Evolutionary conservation across 2,113 vertebrate genomes (phyloP), one percentile per base, ranked within the genome.

Genomic region (Eubucco bourcierii): DNA sequence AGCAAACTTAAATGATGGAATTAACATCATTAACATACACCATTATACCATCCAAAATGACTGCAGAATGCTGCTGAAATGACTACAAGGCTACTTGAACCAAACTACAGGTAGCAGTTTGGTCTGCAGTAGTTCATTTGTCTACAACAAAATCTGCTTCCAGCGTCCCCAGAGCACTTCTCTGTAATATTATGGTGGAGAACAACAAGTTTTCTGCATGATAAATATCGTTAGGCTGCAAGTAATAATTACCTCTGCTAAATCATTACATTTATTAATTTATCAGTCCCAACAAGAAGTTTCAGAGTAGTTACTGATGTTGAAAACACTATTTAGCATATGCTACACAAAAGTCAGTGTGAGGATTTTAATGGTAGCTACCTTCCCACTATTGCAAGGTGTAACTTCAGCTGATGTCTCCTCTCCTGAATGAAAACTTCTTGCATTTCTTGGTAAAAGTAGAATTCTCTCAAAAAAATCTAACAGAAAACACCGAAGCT

Each of bases 1-100:
- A 84, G 47, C 6, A 84, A 94, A 94, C 24, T 64, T 65, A 95
- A 87, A 83, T 56, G 10, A 72, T 31, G 39, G n/a, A 68, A 88
- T 90, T 61, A 6, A 20, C 29, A 5, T 67, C 53, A 77, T 88
- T 93, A 72, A 77, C 63, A 31, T 31, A 58, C 17, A 63, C 52
- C 46, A 33, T 66, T 80, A 14, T 29, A 47, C 9, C 17, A 81
- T 55, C 55, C 59, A 83, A 90, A 95, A 87, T 47, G 16, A 70
- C 59, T 64, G 76, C 25, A 47, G 28, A 88, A 83, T 23, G 28
- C 25, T 79, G 34, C 25, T 78, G 52, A 78, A 87, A 76, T 0
- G 8, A 3, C 46, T 53, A 46, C 65, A n/a, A 80, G 63, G 55
- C 59, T 70, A 82, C 25, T 56, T 50, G 68, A 91, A 88, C 19